These are phyloP conservation scores for Pseudomugil gertrudae DNA, from an alignment of 2,797 vertebrate species.

Conservation along the genomic window DNA sequence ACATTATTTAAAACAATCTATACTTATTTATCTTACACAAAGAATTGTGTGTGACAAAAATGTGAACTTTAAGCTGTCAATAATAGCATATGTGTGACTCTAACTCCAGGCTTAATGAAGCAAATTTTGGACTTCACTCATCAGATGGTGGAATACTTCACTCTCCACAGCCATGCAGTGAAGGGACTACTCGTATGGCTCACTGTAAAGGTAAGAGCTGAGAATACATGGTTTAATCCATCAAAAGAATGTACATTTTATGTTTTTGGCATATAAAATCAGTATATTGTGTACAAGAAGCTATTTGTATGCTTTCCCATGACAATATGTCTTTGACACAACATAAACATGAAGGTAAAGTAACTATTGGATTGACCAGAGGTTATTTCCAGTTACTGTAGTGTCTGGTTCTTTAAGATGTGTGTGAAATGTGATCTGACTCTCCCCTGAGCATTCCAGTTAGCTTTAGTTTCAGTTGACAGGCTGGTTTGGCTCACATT, in stretches of 20 bases:
- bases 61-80: constrained; percentile 4
- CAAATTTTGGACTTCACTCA: constrained; percentile 41
- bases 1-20: not conserved
- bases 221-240: not conserved
- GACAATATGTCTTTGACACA: not conserved
- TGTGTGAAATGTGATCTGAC: constrained; percentile 29
- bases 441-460: constrained; percentile 29
- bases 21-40: not conserved
- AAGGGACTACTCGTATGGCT: constrained; percentile 49
- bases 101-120: constrained; percentile 33
- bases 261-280: not conserved
- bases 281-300: not conserved
- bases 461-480: constrained; percentile 48
- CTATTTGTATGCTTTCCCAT: not conserved
- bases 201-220: constrained; percentile 59
- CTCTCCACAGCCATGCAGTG: constrained; percentile 21
- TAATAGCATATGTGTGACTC: constrained; percentile 26
- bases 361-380: not conserved
- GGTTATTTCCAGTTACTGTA: not conserved
- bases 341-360: not conserved
- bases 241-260: not conserved
- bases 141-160: constrained; percentile 36
- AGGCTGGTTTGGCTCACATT: constrained; percentile 11
- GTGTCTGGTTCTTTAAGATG: constrained; percentile 63
- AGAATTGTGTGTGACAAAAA: not conserved